These are phyloP conservation scores for Sycophaga agraensis DNA, from an alignment of 1,140 invertebrate species.

Conservation along the genomic window DNA sequence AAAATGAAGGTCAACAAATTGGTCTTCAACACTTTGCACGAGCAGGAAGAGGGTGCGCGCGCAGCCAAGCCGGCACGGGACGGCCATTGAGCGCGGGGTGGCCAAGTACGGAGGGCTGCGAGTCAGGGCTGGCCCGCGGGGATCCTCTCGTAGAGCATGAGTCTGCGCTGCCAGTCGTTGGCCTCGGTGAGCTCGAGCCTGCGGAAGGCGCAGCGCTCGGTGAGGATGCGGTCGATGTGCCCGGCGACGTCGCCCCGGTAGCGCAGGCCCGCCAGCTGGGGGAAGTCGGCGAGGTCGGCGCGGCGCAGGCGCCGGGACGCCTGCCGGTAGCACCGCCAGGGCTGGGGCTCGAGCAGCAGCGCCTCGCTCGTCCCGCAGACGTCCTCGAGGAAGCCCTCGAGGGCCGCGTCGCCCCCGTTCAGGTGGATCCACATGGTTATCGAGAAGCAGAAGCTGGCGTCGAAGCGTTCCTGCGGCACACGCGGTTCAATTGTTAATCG, in stretches of 20 bases:
- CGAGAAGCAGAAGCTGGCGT: conserved; percentile 76
- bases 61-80: no score
- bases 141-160: conserved; percentile 58
- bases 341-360: conserved; percentile 77
- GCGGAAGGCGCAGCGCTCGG: conserved; percentile 52
- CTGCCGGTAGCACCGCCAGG: conserved; percentile 78
- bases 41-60: no score
- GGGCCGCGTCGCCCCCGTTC: conserved; percentile 74
- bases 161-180: conserved; percentile 70
- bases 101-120: no score
- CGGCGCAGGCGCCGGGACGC: conserved; percentile 71
- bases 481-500: no score
- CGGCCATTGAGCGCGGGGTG: no score
- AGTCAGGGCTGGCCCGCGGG: no score
- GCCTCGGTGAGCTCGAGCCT: conserved; percentile 61
- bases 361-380: conserved; percentile 59
- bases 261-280: conserved; percentile 60
- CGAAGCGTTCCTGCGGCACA: conserved; percentile 57
- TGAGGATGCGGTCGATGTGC: conserved; percentile 64
- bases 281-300: conserved; percentile 62
- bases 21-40: no score
- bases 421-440: conserved; percentile 88
- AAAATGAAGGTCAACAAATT: no score
- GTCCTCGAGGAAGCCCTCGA: conserved; percentile 62
- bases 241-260: conserved; percentile 63